Percentiles rank a stretch among this genome's conserved stretches.
Conservation (phyloP, 2,888 invertebrate species). For the Metalampra italica region DNA sequence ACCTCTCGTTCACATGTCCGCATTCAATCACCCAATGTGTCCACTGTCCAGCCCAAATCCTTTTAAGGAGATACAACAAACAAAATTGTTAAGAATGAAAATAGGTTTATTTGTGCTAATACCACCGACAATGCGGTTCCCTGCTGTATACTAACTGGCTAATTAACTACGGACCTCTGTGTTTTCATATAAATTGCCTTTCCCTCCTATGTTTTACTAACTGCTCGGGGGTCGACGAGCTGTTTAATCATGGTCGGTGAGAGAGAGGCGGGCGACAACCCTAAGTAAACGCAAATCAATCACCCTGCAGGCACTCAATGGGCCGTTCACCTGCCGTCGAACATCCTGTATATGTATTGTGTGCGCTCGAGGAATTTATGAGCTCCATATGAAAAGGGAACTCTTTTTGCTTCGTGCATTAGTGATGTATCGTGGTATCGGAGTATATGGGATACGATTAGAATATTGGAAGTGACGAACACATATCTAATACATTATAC, state of each 20-base stretch:
- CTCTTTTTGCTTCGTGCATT: constrained; percentile 15
- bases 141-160: constrained; percentile 35
- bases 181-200: background rate
- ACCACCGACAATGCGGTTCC: constrained; percentile 27
- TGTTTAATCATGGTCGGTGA: constrained; percentile 30
- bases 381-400: constrained; percentile 8
- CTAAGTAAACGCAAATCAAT: constrained; percentile 55
- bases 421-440: no score
- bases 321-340: constrained; percentile 54
- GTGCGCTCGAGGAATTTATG: constrained; percentile 31
- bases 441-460: constrained; percentile 15
- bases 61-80: no score
- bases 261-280: constrained; percentile 30
- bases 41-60: no score
- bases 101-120: no score
- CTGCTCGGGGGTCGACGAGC: constrained; percentile 21
- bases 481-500: no score
- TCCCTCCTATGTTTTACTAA: constrained; percentile 5
- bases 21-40: no score
- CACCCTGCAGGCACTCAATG: constrained; percentile 41
- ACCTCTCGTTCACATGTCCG: no score
- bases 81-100: no score
- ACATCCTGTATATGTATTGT: constrained; percentile 29
- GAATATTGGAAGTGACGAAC: no score
- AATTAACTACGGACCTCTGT: constrained; percentile 32